Base-by-base conservation (phyloP, 2,797 vertebrate genomes). In the Propithecus perrieri region DNA sequence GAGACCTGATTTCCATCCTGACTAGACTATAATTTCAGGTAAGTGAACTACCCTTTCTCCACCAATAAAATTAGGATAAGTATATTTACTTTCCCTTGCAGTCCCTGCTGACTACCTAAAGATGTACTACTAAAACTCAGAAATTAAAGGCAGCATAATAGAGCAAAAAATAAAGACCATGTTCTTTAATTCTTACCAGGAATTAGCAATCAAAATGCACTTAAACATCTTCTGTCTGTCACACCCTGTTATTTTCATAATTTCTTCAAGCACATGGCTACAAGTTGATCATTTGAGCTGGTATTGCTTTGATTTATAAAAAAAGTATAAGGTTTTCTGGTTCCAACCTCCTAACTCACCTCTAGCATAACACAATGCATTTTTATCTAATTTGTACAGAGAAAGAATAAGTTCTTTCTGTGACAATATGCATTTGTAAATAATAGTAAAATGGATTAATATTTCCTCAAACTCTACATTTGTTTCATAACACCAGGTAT, bases 381-480 rank as follows among this genome's bases (percentile, higher is more conserved):
- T 81, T 94, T 94, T 59, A 86, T 46, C 26, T 80, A 94, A 76
- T 84, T 83, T 83, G 41, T 43, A 75, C 3, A 75, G 20, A 79
- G 12, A 75, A 33, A 89, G 20, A 65, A 76, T n/a, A 30, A 79
- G n/a, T 43, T 95, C 43, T 93, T 92, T 89, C 26, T 85, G 48
- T 72, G 69, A 74, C n/a, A n/a, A 46, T 81, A 53, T 63, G n/a
- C 33, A 72, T 85, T 43, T 57, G 4, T 69, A 87, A 95, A 85
- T 89, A 92, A 76, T 41, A 69, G 55, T 26, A 81, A 93, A 90
- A 30, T 78, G 11, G 35, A 90, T n/a, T 81, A 83, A 46, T 74
- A 95, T 72, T 81, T 94, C 59, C 78, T 80, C n/a, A 14, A 92
- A 91, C 8, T 81, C 24, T 22, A 67, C 33, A 71, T 86, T 78